Percentiles rank a stretch among this genome's conserved stretches.
Evolutionary conservation across 2,888 invertebrate genomes (phyloP).

Genomic region (Stenotaenia linearis): DNA sequence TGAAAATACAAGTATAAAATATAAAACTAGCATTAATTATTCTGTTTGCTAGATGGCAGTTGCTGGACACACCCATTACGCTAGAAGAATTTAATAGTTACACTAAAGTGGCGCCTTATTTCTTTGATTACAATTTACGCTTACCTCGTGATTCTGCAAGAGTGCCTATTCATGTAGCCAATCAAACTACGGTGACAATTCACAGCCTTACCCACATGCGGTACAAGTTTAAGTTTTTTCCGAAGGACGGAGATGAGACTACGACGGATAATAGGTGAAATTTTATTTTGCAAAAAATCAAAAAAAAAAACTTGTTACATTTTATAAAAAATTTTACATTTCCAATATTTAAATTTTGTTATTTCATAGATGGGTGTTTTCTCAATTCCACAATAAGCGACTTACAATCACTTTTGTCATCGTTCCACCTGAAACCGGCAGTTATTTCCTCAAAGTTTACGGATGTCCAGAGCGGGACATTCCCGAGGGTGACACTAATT

Average conservation of each 20-base stretch:
- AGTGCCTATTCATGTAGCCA: conserved; percentile 40
- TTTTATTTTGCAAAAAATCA: neutral
- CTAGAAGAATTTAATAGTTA: conserved; percentile 49
- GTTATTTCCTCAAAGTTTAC: conserved; percentile 48
- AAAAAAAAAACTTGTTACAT: neutral
- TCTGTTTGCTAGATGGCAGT: conserved; percentile 47
- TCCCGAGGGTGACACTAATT: conserved; percentile 37
- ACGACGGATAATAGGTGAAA: conserved; percentile 41
- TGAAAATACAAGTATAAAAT: neutral
- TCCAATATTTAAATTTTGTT: too few relatives aligned
- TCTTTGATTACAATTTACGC: conserved; percentile 45
- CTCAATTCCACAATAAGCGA: conserved; percentile 42
- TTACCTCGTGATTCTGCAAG: conserved; percentile 40
- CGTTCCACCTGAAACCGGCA: conserved; percentile 47
- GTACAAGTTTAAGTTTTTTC: conserved; percentile 44
- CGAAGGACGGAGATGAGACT: conserved; percentile 41
- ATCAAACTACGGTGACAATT: conserved; percentile 42
- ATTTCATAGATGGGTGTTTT: conserved; percentile 35
- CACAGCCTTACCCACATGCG: conserved; percentile 41
- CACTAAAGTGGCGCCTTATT: conserved; percentile 50
- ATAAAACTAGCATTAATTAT: neutral
- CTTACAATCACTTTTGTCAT: conserved; percentile 44
- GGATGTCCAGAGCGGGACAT: conserved; percentile 42
- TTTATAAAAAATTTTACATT: neutral
- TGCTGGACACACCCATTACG: conserved; percentile 48